Conservation (phyloP, 2,113 vertebrate species). For the Microtus pennsylvanicus region DNA sequence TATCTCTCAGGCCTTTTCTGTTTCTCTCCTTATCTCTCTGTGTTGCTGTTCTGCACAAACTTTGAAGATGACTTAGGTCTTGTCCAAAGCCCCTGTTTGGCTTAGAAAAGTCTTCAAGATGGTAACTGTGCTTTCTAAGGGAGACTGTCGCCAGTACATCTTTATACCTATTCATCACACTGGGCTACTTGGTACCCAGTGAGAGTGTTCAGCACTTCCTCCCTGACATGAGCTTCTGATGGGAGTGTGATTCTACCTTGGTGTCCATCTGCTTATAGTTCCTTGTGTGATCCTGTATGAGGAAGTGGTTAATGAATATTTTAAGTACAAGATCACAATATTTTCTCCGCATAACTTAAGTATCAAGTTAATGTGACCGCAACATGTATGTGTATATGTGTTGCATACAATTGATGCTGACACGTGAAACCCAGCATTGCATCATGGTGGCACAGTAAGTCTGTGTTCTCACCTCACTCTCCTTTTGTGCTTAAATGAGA, state of each 20-base stretch:
- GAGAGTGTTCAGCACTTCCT: neutral
- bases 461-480: neutral
- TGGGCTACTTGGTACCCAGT: rapidly evolving
- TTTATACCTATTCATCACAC: neutral
- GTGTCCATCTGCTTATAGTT: neutral
- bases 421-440: neutral
- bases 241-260: neutral
- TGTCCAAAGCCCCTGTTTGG: neutral
- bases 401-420: neutral
- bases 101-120: neutral
- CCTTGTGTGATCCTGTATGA: neutral
- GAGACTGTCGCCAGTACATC: neutral
- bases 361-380: neutral
- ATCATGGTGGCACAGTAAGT: neutral
- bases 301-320: neutral
- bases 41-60: neutral
- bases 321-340: conserved; percentile 4
- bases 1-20: neutral
- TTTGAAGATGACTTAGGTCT: neutral
- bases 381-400: neutral
- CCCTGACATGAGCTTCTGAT: neutral
- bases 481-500: neutral
- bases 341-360: conserved; percentile 22
- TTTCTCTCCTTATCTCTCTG: neutral
- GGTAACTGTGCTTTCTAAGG: neutral